These are phyloP conservation scores for Petrosia ficiformis DNA, from an alignment of 37 sponge, comb jelly and placozoan genomes.

Conservation along the genomic window DNA sequence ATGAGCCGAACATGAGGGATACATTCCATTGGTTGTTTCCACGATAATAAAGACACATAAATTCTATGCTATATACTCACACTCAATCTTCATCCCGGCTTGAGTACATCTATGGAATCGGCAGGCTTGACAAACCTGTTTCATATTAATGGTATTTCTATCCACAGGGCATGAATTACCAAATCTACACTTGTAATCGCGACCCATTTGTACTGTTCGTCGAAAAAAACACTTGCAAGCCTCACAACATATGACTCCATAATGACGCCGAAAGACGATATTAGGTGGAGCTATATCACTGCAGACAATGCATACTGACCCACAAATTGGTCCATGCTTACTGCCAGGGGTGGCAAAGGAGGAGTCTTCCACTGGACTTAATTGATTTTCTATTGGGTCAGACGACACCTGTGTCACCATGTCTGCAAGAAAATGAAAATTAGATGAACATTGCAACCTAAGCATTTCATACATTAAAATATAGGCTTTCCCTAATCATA, in stretches of 20 bases:
- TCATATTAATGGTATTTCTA: constrained; percentile 52
- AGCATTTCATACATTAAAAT: neutral
- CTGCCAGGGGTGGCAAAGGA: neutral
- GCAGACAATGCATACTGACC: constrained; percentile 76
- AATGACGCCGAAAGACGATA: constrained; percentile 68
- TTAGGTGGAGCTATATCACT: constrained; percentile 47
- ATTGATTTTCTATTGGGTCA: neutral
- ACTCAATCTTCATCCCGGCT: constrained; percentile 90
- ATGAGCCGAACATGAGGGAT: too few relatives aligned
- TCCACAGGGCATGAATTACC: constrained; percentile 67
- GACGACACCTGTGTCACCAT: constrained; percentile 2
- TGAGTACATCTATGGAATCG: constrained; percentile 83
- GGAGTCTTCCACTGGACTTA: neutral
- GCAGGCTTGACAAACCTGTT: constrained; percentile 90
- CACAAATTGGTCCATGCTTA: constrained; percentile 8
- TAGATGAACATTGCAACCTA: neutral
- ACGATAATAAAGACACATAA: too few relatives aligned
- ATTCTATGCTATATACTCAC: constrained; percentile 50
- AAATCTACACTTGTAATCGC: constrained; percentile 86
- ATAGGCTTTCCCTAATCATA: too few relatives aligned
- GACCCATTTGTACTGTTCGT: constrained; percentile 87
- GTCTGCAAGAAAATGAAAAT: neutral
- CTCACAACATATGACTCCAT: constrained; percentile 91
- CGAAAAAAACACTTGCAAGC: constrained; percentile 97
- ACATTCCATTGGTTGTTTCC: too few relatives aligned